Conservation (phyloP, 2,113 vertebrate genomes). For the Cathartes aura region DNA sequence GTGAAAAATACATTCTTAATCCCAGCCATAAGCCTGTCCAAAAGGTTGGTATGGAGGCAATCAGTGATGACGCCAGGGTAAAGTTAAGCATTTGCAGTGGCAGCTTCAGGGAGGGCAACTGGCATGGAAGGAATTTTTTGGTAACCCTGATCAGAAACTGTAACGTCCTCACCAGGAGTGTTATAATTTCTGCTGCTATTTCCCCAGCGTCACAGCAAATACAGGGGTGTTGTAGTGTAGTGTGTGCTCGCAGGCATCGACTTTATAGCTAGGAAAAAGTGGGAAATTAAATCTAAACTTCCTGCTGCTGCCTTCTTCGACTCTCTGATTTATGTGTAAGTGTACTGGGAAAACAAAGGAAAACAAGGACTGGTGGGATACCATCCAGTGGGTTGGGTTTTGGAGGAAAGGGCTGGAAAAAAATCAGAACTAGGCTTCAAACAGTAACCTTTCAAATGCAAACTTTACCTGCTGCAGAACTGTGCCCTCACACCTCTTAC, state of each 20-base stretch:
- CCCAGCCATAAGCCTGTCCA: neutral
- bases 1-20: neutral
- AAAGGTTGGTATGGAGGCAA: neutral
- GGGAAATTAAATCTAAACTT: neutral
- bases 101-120: neutral
- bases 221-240: neutral
- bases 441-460: neutral
- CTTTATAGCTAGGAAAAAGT: neutral
- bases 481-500: neutral
- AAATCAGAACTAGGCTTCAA: neutral
- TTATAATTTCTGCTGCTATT: neutral
- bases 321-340: neutral
- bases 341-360: neutral
- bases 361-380: neutral
- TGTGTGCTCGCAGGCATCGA: accelerated
- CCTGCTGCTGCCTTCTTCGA: neutral
- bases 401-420: neutral
- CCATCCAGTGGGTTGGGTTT: neutral
- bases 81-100: neutral
- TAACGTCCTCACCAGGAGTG: accelerated
- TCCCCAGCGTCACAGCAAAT: neutral
- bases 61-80: neutral
- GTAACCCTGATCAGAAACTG: neutral
- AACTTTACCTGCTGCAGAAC: neutral
- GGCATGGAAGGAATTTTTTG: neutral